Base-by-base conservation (phyloP, 2,888 invertebrate genomes). In the Ornithoptera priamus region DNA sequence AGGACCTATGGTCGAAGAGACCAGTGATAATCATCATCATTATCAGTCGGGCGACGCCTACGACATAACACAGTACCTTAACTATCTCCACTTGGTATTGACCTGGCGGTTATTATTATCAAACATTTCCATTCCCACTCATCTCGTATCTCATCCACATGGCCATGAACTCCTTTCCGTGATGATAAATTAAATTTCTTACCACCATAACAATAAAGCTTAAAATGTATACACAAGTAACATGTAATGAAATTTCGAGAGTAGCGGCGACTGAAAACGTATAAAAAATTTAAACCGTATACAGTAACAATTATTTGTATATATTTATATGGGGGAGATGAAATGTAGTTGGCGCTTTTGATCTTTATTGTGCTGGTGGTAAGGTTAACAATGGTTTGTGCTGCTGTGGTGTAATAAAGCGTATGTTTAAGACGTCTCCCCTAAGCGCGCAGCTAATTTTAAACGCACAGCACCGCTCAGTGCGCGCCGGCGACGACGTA, bases 391-490 rank as follows among this genome's bases (percentile, higher is more conserved):
- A 3, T 68, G 20, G 12, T 46, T 50, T 59, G 58, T 20, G 8
- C 30, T 7, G 42, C 42, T 59, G 42, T 46, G 8, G 17, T 6
- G 22, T 62, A 58, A 62, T 62, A 68, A 57, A 30, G 20, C 56
- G 53, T 65, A 69, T 69, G 69, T 69, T 69, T 24, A 60, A 68
- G 22, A 69, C 56, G 60, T 69, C 61, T 68, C 69, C 69, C 65
- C 65, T 65, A 69, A 65, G 68, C 56, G 60, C 12, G 59, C n/a
- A 30, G 65, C 69, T 65, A 69, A 69, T 65, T 69, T 65, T 69
- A 65, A 42, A 50, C 69, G 58, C 30, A n/a, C 15, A 8, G 46
- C 18, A 18, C 0, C 3, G 53, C 53, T 39, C 24, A 68, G 39
- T 20, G 53, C 15, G 22, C 59, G 22, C 50, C 5, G 50, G 36